These are phyloP conservation scores for Callaeas wilsoni DNA, from an alignment of 2,113 vertebrate genomes.

Conservation along the genomic window DNA sequence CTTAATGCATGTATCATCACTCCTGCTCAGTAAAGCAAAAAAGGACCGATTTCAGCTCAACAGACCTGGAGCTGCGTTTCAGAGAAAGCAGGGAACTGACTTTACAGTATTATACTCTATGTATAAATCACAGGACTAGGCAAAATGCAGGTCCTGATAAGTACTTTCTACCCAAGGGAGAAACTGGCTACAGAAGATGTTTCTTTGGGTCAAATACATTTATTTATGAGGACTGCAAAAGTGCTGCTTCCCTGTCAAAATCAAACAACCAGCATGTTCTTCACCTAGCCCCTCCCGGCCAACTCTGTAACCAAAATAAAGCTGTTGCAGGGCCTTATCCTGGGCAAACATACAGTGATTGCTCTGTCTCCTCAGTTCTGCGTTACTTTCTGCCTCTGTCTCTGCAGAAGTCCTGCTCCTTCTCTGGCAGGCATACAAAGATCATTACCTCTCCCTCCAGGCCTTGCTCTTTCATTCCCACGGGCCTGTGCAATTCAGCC, in stretches of 20 bases:
- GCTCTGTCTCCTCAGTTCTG: neutral
- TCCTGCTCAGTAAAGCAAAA: conserved; percentile 18
- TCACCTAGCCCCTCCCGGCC: neutral
- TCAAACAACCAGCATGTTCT: neutral
- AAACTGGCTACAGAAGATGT: neutral
- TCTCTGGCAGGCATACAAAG: neutral
- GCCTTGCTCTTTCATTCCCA: neutral
- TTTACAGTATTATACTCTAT: neutral
- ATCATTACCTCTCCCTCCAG: neutral
- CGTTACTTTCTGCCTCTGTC: neutral
- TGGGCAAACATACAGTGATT: neutral
- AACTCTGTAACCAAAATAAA: neutral
- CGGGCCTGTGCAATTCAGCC: neutral
- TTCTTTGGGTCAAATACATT: neutral
- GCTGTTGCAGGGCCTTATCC: neutral
- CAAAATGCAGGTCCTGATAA: neutral
- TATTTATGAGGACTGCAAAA: neutral
- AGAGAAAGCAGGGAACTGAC: neutral
- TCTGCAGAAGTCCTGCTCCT: neutral
- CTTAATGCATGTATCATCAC: neutral
- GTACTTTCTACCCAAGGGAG: neutral
- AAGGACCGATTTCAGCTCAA: neutral
- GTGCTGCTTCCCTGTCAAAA: neutral
- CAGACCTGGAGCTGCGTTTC: neutral
- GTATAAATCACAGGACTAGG: neutral